Conservation (phyloP, 2,113 vertebrate species). For the Sceloporus tristichus region DNA sequence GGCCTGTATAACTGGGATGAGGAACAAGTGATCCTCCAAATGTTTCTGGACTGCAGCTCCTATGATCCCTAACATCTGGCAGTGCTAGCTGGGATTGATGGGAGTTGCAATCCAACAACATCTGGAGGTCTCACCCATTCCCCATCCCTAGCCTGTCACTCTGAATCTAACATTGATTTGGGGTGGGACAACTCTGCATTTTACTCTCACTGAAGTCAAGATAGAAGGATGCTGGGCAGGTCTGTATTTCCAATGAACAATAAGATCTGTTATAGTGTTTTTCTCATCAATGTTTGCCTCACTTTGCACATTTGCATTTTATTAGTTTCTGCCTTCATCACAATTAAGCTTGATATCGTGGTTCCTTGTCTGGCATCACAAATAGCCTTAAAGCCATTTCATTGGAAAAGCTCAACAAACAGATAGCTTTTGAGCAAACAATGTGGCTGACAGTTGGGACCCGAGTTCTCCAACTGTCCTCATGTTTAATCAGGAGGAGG, state of each 20-base stretch:
- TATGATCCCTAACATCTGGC: not conserved
- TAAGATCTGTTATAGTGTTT: constrained; percentile 31
- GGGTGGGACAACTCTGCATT: not conserved
- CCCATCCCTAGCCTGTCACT: not conserved
- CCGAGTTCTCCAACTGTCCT: not conserved
- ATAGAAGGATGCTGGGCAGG: not conserved
- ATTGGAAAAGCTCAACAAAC: constrained; percentile 54
- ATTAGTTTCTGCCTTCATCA: constrained; percentile 61
- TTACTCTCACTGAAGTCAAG: constrained; percentile 17
- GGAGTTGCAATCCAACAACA: not conserved
- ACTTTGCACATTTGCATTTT: constrained; percentile 64
- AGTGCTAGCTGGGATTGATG: not conserved
- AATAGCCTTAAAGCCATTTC: constrained; percentile 51
- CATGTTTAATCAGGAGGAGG: constrained; percentile 64
- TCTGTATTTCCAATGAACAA: constrained; percentile 39
- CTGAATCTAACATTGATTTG: not conserved
- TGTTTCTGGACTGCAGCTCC: not conserved
- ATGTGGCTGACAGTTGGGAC: constrained; percentile 44
- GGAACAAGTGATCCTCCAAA: not conserved
- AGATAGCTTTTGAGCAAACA: constrained; percentile 62
- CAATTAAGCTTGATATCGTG: constrained; percentile 61
- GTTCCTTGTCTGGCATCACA: constrained; percentile 51
- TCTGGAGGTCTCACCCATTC: not conserved
- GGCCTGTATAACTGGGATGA: not conserved
- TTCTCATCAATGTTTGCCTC: constrained; percentile 51